Percentiles rank a stretch among this genome's conserved stretches.
These are phyloP conservation scores for Oceanites oceanicus DNA, from an alignment of 2,113 vertebrate genomes.

Conservation along the genomic window DNA sequence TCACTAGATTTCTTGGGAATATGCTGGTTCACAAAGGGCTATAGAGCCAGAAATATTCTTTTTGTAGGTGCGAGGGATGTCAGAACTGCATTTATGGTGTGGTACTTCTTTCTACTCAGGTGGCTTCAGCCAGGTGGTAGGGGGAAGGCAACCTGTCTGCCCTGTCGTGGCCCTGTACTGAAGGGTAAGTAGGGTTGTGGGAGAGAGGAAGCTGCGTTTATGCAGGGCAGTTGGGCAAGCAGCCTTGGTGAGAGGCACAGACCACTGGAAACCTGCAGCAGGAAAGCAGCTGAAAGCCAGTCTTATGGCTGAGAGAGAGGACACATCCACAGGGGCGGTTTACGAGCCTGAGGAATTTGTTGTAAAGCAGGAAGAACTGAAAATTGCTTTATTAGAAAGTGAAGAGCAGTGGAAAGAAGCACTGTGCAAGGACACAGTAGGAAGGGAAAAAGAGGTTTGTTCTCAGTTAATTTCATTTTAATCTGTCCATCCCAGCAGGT, in stretches of 20 bases:
- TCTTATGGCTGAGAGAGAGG: neutral
- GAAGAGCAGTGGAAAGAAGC: neutral
- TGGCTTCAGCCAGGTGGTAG: neutral
- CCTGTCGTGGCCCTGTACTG: fast-evolving
- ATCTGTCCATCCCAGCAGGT: neutral
- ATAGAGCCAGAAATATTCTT: neutral
- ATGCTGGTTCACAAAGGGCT: neutral
- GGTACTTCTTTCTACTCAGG: neutral
- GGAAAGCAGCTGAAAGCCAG: neutral
- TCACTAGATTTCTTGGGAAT: neutral
- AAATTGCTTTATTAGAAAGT: neutral
- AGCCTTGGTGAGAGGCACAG: neutral
- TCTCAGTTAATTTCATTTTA: neutral
- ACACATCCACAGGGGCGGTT: neutral
- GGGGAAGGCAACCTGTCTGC: neutral
- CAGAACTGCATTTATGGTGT: neutral
- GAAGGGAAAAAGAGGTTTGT: neutral
- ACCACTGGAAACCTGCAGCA: neutral
- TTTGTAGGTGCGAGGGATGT: neutral
- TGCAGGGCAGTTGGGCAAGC: fast-evolving
- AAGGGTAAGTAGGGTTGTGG: neutral
- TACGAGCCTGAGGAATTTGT: neutral
- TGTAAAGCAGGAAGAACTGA: neutral
- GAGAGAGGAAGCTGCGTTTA: neutral
- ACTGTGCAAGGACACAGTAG: neutral